Evolutionary conservation across 2,797 vertebrate genomes (phyloP).

Genomic region (Chaunax sp.): DNA sequence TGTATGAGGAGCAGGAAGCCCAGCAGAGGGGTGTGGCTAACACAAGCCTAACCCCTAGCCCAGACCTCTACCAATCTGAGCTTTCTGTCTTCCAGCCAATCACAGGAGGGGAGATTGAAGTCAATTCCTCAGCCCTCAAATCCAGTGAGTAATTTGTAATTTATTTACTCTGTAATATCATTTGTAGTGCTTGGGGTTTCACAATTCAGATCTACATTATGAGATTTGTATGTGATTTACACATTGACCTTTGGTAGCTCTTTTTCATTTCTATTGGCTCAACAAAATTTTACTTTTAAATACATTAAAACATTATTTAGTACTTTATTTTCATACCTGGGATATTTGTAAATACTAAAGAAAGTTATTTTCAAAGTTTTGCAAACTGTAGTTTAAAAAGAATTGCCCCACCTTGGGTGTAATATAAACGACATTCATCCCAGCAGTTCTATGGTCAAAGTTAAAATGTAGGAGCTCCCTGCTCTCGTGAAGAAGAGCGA

Average conservation of each 20-base stretch:
- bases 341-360: neutral
- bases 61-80: conserved; percentile 90
- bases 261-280: neutral
- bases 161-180: neutral
- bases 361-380: too few relatives aligned
- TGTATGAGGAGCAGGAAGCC: conserved; percentile 91
- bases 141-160: conserved; percentile 85
- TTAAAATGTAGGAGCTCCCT: neutral
- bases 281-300: neutral
- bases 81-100: conserved; percentile 91
- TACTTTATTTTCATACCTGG: neutral
- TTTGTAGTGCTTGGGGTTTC: neutral
- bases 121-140: conserved; percentile 93
- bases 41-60: conserved; percentile 79
- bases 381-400: too few relatives aligned
- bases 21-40: conserved; percentile 79
- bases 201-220: neutral
- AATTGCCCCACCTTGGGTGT: neutral
- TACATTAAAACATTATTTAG: neutral
- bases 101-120: conserved; percentile 92
- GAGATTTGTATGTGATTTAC: neutral
- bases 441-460: neutral
- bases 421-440: neutral
- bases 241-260: neutral
- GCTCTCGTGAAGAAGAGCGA: conserved; percentile 16